phyloP scores from a whole-genome alignment of 64 coral and sea anemone genomes.

The Cladopsammia gracilis region DNA sequence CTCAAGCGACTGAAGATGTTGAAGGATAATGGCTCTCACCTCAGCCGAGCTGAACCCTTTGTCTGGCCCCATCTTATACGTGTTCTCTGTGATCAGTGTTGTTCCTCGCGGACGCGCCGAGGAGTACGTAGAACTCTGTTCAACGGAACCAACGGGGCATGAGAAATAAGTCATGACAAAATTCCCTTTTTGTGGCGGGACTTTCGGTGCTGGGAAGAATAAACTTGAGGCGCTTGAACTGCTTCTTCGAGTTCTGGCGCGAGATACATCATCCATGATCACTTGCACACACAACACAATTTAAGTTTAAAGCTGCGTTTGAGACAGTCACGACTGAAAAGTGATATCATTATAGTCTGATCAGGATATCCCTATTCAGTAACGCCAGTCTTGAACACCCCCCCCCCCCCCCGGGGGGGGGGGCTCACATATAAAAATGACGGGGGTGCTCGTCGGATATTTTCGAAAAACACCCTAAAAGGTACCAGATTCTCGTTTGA shows the following conservation, averaged over 20 bases:
- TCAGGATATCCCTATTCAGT: too few relatives aligned
- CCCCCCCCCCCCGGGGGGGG: too few relatives aligned
- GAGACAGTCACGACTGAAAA: neutral
- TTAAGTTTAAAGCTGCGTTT: neutral
- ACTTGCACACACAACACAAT: neutral
- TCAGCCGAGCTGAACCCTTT: slow-evolving; percentile 57
- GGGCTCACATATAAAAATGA: too few relatives aligned
- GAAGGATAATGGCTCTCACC: slow-evolving; percentile 70
- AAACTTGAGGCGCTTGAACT: slow-evolving; percentile 82
- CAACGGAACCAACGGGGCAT: slow-evolving; percentile 62
- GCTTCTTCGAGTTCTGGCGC: slow-evolving; percentile 26
- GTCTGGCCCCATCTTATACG: slow-evolving; percentile 87
- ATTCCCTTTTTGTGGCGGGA: slow-evolving; percentile 65
- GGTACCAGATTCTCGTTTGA: too few relatives aligned
- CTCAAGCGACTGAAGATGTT: slow-evolving; percentile 76
- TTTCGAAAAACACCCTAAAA: too few relatives aligned
- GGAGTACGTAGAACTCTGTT: slow-evolving; percentile 55
- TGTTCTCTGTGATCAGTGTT: slow-evolving; percentile 64
- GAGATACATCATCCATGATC: slow-evolving; percentile 13
- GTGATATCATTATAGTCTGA: neutral
- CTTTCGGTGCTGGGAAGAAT: slow-evolving; percentile 73
- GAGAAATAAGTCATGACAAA: slow-evolving; percentile 80
- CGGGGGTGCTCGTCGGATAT: too few relatives aligned
- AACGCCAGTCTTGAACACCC: too few relatives aligned
- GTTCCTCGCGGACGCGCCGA: slow-evolving; percentile 4